A percentile compares a stretch with the other conserved stretches of the same genome.
phyloP scores from a whole-genome alignment of 1,140 invertebrate species.

The Choristoneura fumiferana region DNA sequence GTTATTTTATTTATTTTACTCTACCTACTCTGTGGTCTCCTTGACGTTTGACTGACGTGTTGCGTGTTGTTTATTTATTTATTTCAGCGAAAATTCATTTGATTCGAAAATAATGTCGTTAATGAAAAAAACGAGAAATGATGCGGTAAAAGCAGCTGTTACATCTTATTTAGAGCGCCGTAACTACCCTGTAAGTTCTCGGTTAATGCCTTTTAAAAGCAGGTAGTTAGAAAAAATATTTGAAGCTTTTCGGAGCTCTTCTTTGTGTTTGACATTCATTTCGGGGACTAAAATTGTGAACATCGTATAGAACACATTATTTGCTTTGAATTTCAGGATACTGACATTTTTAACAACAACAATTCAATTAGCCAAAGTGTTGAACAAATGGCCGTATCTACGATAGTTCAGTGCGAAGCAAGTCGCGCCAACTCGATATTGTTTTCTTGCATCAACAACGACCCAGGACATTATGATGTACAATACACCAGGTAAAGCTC shows the following conservation, averaged over 20 bases:
- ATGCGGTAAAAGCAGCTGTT: conserved; percentile 75
- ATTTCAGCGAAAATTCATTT: neutral
- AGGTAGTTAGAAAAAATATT: too few relatives aligned
- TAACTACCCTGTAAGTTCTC: conserved; percentile 70
- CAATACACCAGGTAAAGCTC: conserved; percentile 75
- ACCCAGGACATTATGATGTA: conserved; percentile 78
- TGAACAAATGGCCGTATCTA: conserved; percentile 75
- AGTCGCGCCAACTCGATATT: conserved; percentile 74
- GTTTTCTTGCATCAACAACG: conserved; percentile 80
- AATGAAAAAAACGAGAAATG: conserved; percentile 73
- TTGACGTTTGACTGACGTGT: conserved; percentile 1
- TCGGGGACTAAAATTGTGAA: too few relatives aligned
- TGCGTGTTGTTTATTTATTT: conserved; percentile 9
- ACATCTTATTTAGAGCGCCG: conserved; percentile 75
- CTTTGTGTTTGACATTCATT: too few relatives aligned
- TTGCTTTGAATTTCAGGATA: conserved; percentile 53
- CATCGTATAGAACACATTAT: too few relatives aligned
- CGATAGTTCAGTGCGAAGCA: conserved; percentile 73
- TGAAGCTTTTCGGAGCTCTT: too few relatives aligned
- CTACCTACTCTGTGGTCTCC: too few relatives aligned
- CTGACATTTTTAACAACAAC: conserved; percentile 63
- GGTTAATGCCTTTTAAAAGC: too few relatives aligned
- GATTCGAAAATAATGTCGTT: conserved; percentile 34
- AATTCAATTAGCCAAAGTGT: conserved; percentile 67
- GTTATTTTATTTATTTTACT: too few relatives aligned